phyloP scores from a whole-genome alignment of 2,113 vertebrate genomes.

The Phylloscopus trochilus region DNA sequence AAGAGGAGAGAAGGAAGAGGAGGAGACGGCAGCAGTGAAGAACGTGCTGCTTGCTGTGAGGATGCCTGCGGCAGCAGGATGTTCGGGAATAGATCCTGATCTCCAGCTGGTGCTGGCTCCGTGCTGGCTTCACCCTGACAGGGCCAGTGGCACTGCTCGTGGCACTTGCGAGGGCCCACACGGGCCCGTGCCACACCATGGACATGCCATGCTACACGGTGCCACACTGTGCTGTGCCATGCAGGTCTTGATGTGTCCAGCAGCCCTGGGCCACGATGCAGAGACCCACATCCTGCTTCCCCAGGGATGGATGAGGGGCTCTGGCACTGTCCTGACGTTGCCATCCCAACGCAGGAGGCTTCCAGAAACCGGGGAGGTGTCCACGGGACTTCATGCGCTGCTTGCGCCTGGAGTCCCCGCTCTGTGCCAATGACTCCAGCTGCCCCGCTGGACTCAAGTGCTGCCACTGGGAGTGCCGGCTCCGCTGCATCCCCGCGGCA shows the following conservation, averaged over 20 bases:
- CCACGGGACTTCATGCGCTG: background rate
- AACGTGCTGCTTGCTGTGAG: background rate
- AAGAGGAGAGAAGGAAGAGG: background rate
- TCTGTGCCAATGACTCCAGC: background rate
- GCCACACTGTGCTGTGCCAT: background rate
- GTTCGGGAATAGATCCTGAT: background rate
- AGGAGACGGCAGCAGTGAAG: background rate
- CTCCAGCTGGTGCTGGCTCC: background rate
- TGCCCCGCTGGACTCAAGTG: slow-evolving; percentile 13
- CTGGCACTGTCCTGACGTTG: background rate
- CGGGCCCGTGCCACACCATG: accelerated
- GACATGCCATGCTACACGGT: background rate
- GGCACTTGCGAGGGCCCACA: background rate
- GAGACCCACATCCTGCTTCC: background rate
- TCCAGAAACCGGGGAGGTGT: background rate
- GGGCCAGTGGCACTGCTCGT: background rate
- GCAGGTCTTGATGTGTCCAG: background rate
- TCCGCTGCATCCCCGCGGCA: background rate
- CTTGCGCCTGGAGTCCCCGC: background rate
- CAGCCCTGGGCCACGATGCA: background rate
- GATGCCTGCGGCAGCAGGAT: accelerated
- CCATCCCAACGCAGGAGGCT: background rate
- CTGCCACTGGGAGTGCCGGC: background rate
- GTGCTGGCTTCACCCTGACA: background rate
- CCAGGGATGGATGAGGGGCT: background rate